Evolutionary conservation across 1,140 invertebrate genomes (phyloP), one percentile per base, ranked within the genome.

Genomic region (Neelides sp.): DNA sequence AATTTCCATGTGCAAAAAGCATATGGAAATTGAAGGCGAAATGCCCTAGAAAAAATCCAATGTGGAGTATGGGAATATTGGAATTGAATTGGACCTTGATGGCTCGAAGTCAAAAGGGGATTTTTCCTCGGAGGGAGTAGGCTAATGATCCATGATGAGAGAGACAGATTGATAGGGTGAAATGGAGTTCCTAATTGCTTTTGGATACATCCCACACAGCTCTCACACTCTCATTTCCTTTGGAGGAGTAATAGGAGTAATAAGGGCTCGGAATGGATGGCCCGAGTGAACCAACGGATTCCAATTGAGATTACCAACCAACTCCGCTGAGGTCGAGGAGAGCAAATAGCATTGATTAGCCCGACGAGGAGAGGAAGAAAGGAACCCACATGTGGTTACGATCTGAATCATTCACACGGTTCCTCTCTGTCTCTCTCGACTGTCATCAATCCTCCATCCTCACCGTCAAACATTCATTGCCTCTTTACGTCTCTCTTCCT

Each of bases 361-460:
- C n/a, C 28, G n/a, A n/a, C n/a, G 28, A 42, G 5, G 3, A 26
- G 40, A 19, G 26, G 20, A 42, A 26, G 26, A 7, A 10, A 20
- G 15, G 3, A 17, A 35, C n/a, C 23, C 50, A 42, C 50, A 52
- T 52, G 22, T 52, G 50, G 30, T 44, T 35, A 23, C 50, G 27
- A 52, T 52, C 42, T 12, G 32, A 37, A 23, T 52, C 22, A 46
- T 45, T 52, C 50, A 39, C 50, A 52, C 50, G 42, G 7, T 45
- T 12, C 30, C 35, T 44, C 49, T n/a, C 4, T 15, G 4, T 12
- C 3, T 4, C 23, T n/a, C n/a, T n/a, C n/a, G n/a, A n/a, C n/a
- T n/a, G n/a, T n/a, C n/a, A n/a, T n/a, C n/a, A 8, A 32, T 8
- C 28, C 28, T 8, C 28, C 28, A 32, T 13, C 28, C 7, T 13